Base-by-base conservation (phyloP, 1,140 invertebrate genomes). In the Stenopsyche tienmushanensis region DNA sequence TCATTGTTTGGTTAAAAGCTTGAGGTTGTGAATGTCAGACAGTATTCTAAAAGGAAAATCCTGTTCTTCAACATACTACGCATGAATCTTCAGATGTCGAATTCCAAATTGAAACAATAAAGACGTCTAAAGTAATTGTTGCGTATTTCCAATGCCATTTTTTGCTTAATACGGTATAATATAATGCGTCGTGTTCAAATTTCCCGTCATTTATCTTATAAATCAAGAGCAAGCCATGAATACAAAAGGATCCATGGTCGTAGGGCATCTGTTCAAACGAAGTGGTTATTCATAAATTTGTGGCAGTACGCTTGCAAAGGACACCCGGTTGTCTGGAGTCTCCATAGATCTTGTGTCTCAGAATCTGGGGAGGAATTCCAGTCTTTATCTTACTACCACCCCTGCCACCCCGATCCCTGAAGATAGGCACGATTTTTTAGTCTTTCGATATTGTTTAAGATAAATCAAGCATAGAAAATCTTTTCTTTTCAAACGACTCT, bases 381-480 rank as follows among this genome's bases (percentile, higher is more conserved):
- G 41, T 17, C 41, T 2, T 17, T 13, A 13, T 44, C 41, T 13
- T 13, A n/a, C n/a, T n/a, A n/a, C n/a, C n/a, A n/a, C 41, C 13
- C 41, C 13, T 44, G 3, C 18, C 13, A 13, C 2, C 13, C 18
- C 18, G 21, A 21, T 23, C 49, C 49, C 20, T 20, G 13, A 24
- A 24, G 9, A 24, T 3, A 24, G 25, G 26, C 25, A 54, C 39
- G 52, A 54, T 54, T 29, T 54, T 29, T 54, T 29, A 54, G 52
- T 34, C 39, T 54, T 54, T 54, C 52, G 52, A 54, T 54, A 54
- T 54, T 54, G 52, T 54, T 54, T 54, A 29, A 54, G 52, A 54
- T 54, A 54, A 54, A 54, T 54, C 52, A 54, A 10, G 52, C 52
- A 54, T 29, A 29, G 25, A 54, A 18, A 34, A 29, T 34, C 39